phyloP scores from a whole-genome alignment of 2,113 vertebrate genomes.

The Pluvianellus socialis region DNA sequence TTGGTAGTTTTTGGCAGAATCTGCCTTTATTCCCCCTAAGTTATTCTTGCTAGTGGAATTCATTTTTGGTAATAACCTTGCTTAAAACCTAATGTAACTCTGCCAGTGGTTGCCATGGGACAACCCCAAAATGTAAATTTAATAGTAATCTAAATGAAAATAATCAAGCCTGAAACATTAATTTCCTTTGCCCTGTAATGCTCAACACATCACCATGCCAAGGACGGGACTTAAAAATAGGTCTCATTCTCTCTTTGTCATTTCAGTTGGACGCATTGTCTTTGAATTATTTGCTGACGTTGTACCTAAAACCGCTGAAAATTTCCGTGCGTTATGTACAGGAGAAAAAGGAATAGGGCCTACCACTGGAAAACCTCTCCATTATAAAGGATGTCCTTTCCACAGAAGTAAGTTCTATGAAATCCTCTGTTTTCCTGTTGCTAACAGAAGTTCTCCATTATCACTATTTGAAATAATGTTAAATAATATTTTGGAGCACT shows the following conservation, averaged over 20 bases:
- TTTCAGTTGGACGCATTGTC: slow-evolving; percentile 88
- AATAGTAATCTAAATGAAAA: background rate
- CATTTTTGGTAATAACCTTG: background rate
- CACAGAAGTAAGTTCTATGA: slow-evolving; percentile 86
- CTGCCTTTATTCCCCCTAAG: background rate
- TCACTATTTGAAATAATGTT: background rate
- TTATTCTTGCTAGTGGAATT: background rate
- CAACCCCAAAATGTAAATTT: background rate
- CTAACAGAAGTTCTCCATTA: background rate
- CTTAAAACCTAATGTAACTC: background rate
- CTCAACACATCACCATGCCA: background rate
- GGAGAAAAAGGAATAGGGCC: slow-evolving; percentile 90
- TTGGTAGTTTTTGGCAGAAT: background rate
- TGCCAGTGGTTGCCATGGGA: background rate
- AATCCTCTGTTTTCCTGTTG: background rate
- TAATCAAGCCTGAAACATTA: background rate
- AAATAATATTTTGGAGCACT: background rate
- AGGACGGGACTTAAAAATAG: background rate
- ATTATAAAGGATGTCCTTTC: slow-evolving; percentile 96
- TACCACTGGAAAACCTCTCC: slow-evolving; percentile 90
- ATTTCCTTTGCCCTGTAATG: background rate
- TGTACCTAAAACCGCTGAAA: slow-evolving; percentile 94
- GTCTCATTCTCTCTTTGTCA: background rate
- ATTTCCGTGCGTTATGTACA: slow-evolving; percentile 93
- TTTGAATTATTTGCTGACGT: slow-evolving; percentile 93